Evolutionary conservation across 2,888 invertebrate genomes (phyloP).

Genomic region (Tethea ocularis): DNA sequence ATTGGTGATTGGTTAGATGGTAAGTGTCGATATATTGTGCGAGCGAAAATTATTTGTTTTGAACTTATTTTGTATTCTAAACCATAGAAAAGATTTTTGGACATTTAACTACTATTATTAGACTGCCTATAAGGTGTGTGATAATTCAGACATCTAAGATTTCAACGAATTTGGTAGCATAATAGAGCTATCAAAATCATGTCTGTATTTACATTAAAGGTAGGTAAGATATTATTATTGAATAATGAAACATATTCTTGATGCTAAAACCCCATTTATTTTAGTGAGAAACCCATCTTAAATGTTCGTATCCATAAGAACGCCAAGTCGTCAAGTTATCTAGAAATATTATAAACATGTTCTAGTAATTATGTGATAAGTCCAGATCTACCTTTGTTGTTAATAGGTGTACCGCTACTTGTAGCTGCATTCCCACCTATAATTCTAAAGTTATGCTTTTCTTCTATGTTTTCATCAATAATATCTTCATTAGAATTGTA

Average conservation of each 20-base stretch:
- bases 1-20: too few relatives aligned
- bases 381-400: constrained; percentile 58
- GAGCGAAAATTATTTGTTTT: too few relatives aligned
- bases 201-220: too few relatives aligned
- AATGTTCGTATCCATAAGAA: constrained; percentile 6
- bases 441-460: constrained; percentile 53
- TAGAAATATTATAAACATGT: background rate
- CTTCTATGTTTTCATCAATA: constrained; percentile 17
- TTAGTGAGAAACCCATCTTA: background rate
- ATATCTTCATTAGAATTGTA: constrained; percentile 3
- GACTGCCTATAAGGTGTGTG: too few relatives aligned
- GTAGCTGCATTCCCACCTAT: constrained; percentile 69
- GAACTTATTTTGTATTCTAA: too few relatives aligned
- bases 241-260: constrained; percentile 2
- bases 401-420: constrained; percentile 64
- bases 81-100: too few relatives aligned
- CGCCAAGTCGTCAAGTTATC: constrained; percentile 28
- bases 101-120: too few relatives aligned
- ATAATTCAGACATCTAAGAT: too few relatives aligned
- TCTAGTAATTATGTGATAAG: background rate
- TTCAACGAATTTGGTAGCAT: too few relatives aligned
- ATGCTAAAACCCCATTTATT: constrained; percentile 1
- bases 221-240: too few relatives aligned
- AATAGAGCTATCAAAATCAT: too few relatives aligned
- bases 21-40: too few relatives aligned